phyloP scores from a whole-genome alignment of 2,797 vertebrate species.

The Rhinella marina region DNA sequence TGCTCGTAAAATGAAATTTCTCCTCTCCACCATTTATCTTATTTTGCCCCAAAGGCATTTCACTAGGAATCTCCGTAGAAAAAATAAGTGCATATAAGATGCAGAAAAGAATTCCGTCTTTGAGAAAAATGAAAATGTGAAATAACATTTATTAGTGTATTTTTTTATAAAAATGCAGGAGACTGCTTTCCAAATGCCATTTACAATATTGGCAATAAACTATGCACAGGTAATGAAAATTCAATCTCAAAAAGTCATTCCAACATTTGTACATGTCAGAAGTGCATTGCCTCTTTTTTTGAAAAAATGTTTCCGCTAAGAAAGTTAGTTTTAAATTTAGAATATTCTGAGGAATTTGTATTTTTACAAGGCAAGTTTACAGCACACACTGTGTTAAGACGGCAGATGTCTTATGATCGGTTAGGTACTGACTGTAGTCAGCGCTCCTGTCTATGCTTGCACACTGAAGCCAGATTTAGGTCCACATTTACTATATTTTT shows the following conservation, averaged over 20 bases:
- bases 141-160: slow-evolving; percentile 12
- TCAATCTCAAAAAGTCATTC: slow-evolving; percentile 31
- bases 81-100: background rate
- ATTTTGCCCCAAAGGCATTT: background rate
- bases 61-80: background rate
- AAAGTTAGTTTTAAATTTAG: background rate
- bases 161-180: background rate
- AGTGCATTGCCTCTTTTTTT: background rate
- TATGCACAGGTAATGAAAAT: slow-evolving; percentile 36
- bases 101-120: background rate
- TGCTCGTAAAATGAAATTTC: background rate
- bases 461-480: too few relatives aligned
- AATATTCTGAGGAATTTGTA: background rate
- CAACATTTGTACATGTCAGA: slow-evolving; percentile 10
- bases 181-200: slow-evolving; percentile 8
- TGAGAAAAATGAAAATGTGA: background rate
- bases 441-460: background rate
- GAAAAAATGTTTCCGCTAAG: background rate
- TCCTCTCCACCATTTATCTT: background rate
- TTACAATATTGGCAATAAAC: slow-evolving; percentile 38
- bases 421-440: background rate
- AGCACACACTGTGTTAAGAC: background rate
- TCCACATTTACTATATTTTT: too few relatives aligned
- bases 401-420: background rate
- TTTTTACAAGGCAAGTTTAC: background rate